Base-by-base conservation (phyloP, 2,113 vertebrate genomes). In the Channa maculata region DNA sequence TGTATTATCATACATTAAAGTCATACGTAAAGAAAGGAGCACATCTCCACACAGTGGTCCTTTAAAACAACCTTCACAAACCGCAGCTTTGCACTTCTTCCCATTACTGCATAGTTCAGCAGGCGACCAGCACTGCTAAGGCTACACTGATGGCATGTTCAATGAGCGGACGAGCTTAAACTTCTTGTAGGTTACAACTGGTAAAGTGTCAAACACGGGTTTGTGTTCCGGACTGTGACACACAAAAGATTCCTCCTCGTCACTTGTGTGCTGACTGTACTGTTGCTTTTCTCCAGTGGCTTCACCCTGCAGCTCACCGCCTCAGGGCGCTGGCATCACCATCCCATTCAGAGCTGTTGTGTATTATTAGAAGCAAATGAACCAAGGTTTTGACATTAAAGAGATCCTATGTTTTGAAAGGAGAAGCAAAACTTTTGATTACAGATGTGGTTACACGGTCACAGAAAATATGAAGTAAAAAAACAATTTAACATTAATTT, bases 101-200 rank as follows among this genome's bases (percentile, higher is more conserved):
- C 38, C 51, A 50, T 71, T 66, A 70, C 76, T 84, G 79, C 86
- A 88, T 85, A 86, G 86, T 74, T 88, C 79, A 77, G 80, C 89
- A 89, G 88, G 83, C 77, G 44, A 67, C 61, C 77, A 36, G 67
- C 81, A 9, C 71, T 82, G 84, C 79, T 84, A 80, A 79, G 80
- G 83, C 80, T 77, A 86, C 88, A 82, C 78, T 71, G 59, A 75
- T 14, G 49, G 57, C 36, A 8, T 1, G 36, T 64, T 48, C 55
- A 45, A 77, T 9, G 14, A 70, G 44, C 3, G 0, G 44, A 65
- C 58, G 74, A 67, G 6, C 39, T 5, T 41, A 3, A 5, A 3
- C 41, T 36, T 9, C 14, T 41, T 49, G 2, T 9, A 60, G 14
- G 15, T 62, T 38, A 58, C 62, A 37, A 33, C 34, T 37, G 58